Percentiles rank a stretch among this genome's conserved stretches.
Evolutionary conservation across 2,113 vertebrate genomes (phyloP).

Genomic region (Barbus barbus): DNA sequence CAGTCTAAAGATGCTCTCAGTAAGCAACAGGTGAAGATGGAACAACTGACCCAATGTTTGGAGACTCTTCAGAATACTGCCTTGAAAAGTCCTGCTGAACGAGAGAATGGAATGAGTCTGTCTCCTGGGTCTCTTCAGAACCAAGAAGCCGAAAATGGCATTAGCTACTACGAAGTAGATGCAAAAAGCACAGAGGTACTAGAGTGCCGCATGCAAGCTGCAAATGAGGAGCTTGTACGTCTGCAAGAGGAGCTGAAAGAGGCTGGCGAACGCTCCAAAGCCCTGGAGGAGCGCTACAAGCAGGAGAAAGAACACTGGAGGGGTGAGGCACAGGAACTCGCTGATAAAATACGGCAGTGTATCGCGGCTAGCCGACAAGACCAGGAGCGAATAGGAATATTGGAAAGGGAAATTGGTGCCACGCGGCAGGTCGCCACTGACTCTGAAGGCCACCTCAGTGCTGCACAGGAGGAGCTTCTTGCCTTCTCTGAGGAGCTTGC

Average conservation of each 20-base stretch:
- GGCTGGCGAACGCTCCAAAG: conserved; percentile 67
- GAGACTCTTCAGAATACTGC: conserved; percentile 62
- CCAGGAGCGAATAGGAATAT: conserved; percentile 76
- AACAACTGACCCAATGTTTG: conserved; percentile 72
- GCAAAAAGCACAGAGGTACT: conserved; percentile 73
- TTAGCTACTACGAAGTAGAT: conserved; percentile 73
- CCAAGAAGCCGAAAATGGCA: conserved; percentile 29
- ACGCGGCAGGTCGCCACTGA: conserved; percentile 76
- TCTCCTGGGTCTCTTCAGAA: conserved; percentile 32
- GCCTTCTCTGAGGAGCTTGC: conserved; percentile 83
- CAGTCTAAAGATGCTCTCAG: conserved; percentile 73
- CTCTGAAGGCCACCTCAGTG: conserved; percentile 76
- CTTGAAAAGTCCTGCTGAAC: conserved; percentile 44
- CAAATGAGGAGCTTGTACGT: conserved; percentile 72
- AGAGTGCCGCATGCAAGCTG: conserved; percentile 70
- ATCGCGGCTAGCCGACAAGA: conserved; percentile 76
- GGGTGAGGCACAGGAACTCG: conserved; percentile 73
- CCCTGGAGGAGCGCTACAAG: conserved; percentile 72
- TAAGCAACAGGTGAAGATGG: conserved; percentile 76
- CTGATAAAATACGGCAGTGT: conserved; percentile 78
- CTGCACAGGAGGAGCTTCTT: conserved; percentile 82
- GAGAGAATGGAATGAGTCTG: conserved; percentile 15
- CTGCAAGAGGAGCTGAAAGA: conserved; percentile 77
- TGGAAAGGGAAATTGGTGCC: conserved; percentile 79
- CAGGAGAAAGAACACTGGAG: conserved; percentile 78